phyloP scores from a whole-genome alignment of 2,888 invertebrate genomes.

The Pasiphila rectangulata region DNA sequence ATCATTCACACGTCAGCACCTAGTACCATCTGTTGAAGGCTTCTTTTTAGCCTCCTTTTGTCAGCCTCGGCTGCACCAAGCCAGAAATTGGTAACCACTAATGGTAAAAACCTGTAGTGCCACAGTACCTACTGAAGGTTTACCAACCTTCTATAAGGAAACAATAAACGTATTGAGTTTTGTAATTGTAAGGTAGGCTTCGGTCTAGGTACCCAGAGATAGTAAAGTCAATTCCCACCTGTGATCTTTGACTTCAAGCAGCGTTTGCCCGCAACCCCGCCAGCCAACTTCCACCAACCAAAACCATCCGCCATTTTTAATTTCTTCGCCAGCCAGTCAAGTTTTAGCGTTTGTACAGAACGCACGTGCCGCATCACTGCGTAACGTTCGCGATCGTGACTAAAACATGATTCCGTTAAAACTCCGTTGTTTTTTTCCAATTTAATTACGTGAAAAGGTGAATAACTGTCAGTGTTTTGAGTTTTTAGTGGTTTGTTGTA shows the following conservation, averaged over 20 bases:
- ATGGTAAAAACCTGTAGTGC: too few species aligned
- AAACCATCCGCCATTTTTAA: slow-evolving; percentile 52
- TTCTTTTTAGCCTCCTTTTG: too few species aligned
- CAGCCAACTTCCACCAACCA: slow-evolving; percentile 11
- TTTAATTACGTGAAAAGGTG: slow-evolving; percentile 32
- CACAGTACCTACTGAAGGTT: too few species aligned
- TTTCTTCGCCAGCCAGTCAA: slow-evolving; percentile 66
- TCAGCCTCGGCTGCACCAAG: too few species aligned
- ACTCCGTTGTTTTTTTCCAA: slow-evolving; percentile 33
- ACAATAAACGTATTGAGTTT: too few species aligned
- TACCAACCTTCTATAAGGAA: too few species aligned
- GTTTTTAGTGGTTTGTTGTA: slow-evolving; percentile 14
- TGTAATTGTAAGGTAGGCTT: too few species aligned
- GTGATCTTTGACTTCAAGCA: slow-evolving; percentile 15
- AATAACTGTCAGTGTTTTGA: slow-evolving; percentile 29
- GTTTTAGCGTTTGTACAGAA: slow-evolving; percentile 48
- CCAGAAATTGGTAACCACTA: too few species aligned
- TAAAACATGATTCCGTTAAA: slow-evolving; percentile 46
- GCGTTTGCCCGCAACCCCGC: slow-evolving; percentile 27
- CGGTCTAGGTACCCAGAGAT: too few species aligned
- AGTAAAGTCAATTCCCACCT: slow-evolving; percentile 6
- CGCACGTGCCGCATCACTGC: slow-evolving; percentile 42
- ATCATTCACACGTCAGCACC: too few species aligned
- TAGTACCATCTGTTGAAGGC: too few species aligned
- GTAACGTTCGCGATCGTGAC: slow-evolving; percentile 49